Evolutionary conservation across 23 tunicate species (phyloP).

Genomic region (Trididemnum miniatum): DNA sequence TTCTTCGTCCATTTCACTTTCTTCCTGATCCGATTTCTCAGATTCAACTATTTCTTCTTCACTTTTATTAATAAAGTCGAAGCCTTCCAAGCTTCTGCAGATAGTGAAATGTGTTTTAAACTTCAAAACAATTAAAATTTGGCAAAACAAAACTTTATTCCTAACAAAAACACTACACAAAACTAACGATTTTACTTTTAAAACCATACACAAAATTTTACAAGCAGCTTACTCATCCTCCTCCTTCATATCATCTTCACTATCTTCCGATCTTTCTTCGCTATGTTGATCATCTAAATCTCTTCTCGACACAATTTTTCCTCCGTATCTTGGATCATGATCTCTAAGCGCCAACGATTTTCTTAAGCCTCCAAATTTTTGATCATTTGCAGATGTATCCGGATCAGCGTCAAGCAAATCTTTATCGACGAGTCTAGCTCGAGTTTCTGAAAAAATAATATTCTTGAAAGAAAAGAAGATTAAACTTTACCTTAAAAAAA

Average conservation of each 20-base stretch:
- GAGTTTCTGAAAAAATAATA: constrained; percentile 51
- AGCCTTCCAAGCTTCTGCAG: too few species aligned
- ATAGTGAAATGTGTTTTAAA: too few species aligned
- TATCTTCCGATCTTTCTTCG: background rate
- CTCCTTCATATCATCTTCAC: background rate
- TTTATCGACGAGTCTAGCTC: constrained; percentile 53
- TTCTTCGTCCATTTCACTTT: background rate
- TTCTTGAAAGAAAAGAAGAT: too few species aligned
- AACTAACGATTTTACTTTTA: too few species aligned
- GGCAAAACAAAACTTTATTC: too few species aligned
- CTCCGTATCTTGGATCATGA: constrained; percentile 22
- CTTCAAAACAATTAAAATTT: too few species aligned
- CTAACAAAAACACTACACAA: too few species aligned
- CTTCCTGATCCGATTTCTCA: background rate
- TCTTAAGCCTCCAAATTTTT: background rate
- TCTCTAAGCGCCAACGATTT: constrained; percentile 26
- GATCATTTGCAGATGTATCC: background rate
- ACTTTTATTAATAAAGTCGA: too few species aligned
- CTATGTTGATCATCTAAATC: background rate
- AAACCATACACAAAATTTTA: too few species aligned
- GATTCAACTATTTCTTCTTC: too few species aligned
- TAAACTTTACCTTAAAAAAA: too few species aligned
- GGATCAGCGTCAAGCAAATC: constrained; percentile 9
- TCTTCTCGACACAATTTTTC: constrained; percentile 54
- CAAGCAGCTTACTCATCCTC: background rate